Percentiles rank a stretch among this genome's conserved stretches.
Evolutionary conservation across 2,888 invertebrate genomes (phyloP).

Genomic region (Ischnura elegans): DNA sequence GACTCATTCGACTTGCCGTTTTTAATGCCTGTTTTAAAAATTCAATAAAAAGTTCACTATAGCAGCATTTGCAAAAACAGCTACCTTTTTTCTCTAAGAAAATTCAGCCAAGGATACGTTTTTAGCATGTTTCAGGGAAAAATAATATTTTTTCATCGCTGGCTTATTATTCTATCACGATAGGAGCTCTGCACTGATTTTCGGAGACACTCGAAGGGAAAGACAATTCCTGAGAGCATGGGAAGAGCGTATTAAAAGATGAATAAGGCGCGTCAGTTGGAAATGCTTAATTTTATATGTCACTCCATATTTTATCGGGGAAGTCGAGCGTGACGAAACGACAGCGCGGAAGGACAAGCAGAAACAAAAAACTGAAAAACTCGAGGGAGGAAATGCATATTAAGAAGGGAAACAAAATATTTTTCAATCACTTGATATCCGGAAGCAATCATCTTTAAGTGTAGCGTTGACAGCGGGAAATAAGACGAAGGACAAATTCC

Average conservation of each 20-base stretch:
- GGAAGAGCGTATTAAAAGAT: not conserved
- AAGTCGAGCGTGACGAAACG: not conserved
- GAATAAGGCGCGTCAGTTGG: not conserved
- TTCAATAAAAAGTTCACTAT: not conserved
- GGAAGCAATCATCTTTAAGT: slow-evolving; percentile 30
- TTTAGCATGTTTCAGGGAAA: not conserved
- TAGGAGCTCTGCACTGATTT: not conserved
- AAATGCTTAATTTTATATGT: slow-evolving; percentile 11
- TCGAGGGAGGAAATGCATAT: not conserved
- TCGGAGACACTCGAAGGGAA: not conserved
- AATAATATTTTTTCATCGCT: slow-evolving; percentile 10
- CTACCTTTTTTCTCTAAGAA: not conserved
- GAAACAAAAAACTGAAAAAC: not conserved
- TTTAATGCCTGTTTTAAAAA: no score
- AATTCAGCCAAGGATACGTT: not conserved
- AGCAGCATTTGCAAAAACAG: not conserved
- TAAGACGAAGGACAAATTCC: not conserved
- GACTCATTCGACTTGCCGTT: no score
- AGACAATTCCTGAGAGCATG: not conserved
- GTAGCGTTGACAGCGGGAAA: not conserved
- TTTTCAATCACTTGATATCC: slow-evolving; percentile 30
- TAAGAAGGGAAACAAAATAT: not conserved
- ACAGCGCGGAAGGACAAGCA: not conserved
- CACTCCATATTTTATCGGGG: not conserved
- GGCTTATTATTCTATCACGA: not conserved